A percentile compares a stretch with the other conserved stretches of the same genome.
Evolutionary conservation across 2,113 vertebrate genomes (phyloP).

Genomic region (Myocastor coypus): DNA sequence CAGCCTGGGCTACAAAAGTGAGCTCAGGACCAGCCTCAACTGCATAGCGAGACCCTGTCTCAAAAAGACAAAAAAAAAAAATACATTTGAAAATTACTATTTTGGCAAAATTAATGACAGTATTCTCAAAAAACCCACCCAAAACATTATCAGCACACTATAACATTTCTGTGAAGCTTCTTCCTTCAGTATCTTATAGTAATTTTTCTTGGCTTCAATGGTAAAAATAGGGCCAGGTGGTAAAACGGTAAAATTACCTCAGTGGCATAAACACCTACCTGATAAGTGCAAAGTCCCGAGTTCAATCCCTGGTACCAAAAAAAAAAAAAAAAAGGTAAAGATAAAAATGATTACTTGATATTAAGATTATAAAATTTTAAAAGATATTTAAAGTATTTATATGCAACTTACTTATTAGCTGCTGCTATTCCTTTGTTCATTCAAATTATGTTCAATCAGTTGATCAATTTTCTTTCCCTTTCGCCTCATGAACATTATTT

Average conservation of each 20-base stretch:
- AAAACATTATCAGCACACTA: background rate
- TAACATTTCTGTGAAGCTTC: conserved; percentile 9
- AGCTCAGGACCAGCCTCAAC: too few relatives aligned
- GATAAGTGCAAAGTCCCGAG: too few relatives aligned
- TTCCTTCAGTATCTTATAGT: background rate
- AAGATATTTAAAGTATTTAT: conserved; percentile 44
- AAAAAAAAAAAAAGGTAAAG: too few relatives aligned
- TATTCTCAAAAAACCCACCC: background rate
- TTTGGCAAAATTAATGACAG: conserved; percentile 34
- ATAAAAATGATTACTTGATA: conserved; percentile 21
- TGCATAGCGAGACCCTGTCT: too few relatives aligned
- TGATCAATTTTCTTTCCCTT: conserved; percentile 29
- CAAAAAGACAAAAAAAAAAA: too few relatives aligned
- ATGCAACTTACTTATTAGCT: background rate
- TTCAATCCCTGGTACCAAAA: too few relatives aligned
- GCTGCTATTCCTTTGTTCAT: conserved; percentile 8
- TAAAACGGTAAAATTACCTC: too few relatives aligned
- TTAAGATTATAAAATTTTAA: conserved; percentile 12
- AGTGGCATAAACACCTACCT: too few relatives aligned
- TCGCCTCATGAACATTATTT: conserved; percentile 57
- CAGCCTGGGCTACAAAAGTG: too few relatives aligned
- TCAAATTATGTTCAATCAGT: conserved; percentile 27
- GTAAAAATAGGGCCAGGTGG: background rate
- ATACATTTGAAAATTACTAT: conserved; percentile 57
- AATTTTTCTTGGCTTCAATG: conserved; percentile 57